Conservation (phyloP, 2,888 invertebrate species). For the Adela reaumurella region DNA sequence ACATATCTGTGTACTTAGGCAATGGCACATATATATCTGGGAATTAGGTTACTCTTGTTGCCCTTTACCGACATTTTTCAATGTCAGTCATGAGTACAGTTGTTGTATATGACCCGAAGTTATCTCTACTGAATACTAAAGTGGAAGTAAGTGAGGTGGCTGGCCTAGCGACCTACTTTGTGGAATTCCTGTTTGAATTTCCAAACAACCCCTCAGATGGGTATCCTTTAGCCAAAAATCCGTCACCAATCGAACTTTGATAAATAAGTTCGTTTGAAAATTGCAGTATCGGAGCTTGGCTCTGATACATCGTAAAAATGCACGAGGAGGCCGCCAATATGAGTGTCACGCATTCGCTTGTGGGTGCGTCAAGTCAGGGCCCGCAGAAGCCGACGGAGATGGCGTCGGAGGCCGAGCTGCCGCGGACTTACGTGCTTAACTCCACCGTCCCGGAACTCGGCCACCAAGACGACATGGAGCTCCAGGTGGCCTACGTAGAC, state of each 20-base stretch:
- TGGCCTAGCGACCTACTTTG: constrained; percentile 88
- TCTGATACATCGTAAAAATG: constrained; percentile 32
- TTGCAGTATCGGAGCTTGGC: background rate
- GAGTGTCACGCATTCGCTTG: constrained; percentile 63
- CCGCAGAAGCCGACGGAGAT: constrained; percentile 45
- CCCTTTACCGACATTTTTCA: constrained; percentile 56
- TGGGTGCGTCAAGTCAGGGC: constrained; percentile 59
- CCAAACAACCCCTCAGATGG: constrained; percentile 18
- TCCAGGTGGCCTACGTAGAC: constrained; percentile 61
- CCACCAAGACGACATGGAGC: constrained; percentile 53
- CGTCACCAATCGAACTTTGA: constrained; percentile 24
- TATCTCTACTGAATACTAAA: constrained; percentile 70
- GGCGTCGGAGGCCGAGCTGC: constrained; percentile 30
- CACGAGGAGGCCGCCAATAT: constrained; percentile 67
- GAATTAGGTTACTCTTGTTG: constrained; percentile 48
- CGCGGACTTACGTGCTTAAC: constrained; percentile 35
- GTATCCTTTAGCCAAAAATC: constrained; percentile 22
- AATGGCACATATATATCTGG: constrained; percentile 36
- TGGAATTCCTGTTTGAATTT: constrained; percentile 32
- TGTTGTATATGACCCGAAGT: constrained; percentile 66
- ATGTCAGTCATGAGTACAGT: constrained; percentile 63
- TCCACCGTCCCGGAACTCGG: constrained; percentile 45
- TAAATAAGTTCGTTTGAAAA: background rate
- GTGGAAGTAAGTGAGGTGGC: constrained; percentile 75
- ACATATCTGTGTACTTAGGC: no score